These are phyloP conservation scores for Microctonus brassicae DNA, from an alignment of 2,888 invertebrate genomes.

Conservation along the genomic window DNA sequence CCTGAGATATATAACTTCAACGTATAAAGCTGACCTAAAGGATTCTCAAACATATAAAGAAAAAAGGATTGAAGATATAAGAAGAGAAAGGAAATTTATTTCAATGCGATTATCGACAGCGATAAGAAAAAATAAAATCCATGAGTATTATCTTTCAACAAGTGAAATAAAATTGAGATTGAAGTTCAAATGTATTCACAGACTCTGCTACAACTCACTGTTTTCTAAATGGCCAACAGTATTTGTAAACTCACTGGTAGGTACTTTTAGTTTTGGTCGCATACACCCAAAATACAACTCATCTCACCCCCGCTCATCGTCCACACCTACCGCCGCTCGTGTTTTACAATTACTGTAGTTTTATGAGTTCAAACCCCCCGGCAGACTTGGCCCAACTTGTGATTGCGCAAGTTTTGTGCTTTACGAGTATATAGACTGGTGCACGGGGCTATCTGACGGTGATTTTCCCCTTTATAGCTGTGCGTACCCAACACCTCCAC, in stretches of 20 bases:
- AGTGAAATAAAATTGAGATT: constrained; percentile 56
- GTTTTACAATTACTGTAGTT: constrained; percentile 66
- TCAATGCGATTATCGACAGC: neutral
- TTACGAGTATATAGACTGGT: constrained; percentile 59
- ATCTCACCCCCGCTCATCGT: constrained; percentile 29
- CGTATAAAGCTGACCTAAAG: neutral
- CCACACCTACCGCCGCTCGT: constrained; percentile 51
- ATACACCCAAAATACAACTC: neutral
- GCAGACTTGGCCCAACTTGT: constrained; percentile 63
- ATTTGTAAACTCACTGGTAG: neutral
- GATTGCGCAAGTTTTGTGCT: constrained; percentile 66
- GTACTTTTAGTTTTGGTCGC: neutral
- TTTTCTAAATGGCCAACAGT: neutral
- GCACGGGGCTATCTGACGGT: constrained; percentile 52
- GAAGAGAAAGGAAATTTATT: neutral
- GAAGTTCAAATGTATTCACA: constrained; percentile 34
- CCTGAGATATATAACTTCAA: neutral
- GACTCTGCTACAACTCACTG: neutral
- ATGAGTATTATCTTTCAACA: constrained; percentile 51
- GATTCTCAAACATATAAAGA: neutral
- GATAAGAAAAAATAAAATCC: constrained; percentile 19
- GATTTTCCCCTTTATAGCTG: constrained; percentile 53
- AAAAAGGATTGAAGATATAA: neutral
- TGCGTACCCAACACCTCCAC: constrained; percentile 41
- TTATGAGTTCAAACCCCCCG: constrained; percentile 62